phyloP scores from a whole-genome alignment of 2,888 invertebrate genomes.

The Listrodromus nycthemerus region DNA sequence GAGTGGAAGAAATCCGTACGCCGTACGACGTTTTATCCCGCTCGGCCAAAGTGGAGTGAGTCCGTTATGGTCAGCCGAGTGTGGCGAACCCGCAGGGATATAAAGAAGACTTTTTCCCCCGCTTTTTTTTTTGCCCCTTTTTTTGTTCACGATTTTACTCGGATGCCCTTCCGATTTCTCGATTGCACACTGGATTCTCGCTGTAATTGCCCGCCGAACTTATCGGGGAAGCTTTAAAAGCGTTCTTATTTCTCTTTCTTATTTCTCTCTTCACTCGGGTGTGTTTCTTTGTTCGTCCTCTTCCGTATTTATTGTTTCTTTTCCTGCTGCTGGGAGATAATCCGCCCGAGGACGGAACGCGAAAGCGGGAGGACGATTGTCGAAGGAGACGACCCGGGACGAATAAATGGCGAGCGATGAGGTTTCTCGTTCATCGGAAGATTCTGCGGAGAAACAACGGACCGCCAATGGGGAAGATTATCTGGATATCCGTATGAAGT shows the following conservation, averaged over 20 bases:
- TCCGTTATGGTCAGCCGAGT: constrained; percentile 69
- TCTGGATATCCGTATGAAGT: neutral
- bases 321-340: neutral
- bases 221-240: constrained; percentile 20
- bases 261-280: neutral
- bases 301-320: neutral
- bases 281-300: neutral
- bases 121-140: constrained; percentile 10
- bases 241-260: neutral
- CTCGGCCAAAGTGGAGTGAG: constrained; percentile 64
- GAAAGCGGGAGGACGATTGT: neutral
- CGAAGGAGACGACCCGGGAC: neutral
- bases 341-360: neutral
- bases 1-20: constrained; percentile 61
- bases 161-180: constrained; percentile 27
- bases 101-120: constrained; percentile 50
- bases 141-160: constrained; percentile 21
- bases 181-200: constrained; percentile 49
- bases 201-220: constrained; percentile 66
- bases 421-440: neutral
- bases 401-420: neutral
- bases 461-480: neutral
- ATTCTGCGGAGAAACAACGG: neutral
- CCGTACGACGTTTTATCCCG: constrained; percentile 55
- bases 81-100: constrained; percentile 53